A percentile compares a stretch with the other conserved stretches of the same genome.
These are phyloP conservation scores for Leuctra nigra DNA, from an alignment of 2,888 invertebrate species.

Conservation along the genomic window DNA sequence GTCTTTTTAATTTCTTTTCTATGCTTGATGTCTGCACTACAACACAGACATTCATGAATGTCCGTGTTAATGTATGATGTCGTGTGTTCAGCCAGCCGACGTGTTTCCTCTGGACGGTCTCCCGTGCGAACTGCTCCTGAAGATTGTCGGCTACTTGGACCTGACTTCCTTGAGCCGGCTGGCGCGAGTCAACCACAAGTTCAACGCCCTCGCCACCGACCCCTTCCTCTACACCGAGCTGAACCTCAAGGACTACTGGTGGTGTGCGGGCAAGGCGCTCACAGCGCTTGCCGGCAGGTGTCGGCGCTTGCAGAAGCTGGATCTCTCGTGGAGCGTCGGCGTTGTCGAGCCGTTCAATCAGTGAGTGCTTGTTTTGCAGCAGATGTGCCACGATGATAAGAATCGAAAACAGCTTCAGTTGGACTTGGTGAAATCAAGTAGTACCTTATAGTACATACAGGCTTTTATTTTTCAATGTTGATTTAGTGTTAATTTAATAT, in stretches of 20 bases:
- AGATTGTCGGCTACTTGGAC: conserved; percentile 74
- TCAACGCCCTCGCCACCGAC: conserved; percentile 65
- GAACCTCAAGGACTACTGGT: conserved; percentile 55
- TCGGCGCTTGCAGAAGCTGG: conserved; percentile 65
- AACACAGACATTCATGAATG: neutral
- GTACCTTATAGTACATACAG: too few species aligned
- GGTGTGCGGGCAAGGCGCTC: conserved; percentile 55
- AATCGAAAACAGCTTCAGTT: too few species aligned
- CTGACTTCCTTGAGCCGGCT: conserved; percentile 68
- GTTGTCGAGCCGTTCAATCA: too few species aligned
- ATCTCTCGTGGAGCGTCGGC: conserved; percentile 89
- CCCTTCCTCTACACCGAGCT: conserved; percentile 69
- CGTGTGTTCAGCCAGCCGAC: too few species aligned
- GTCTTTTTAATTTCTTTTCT: neutral
- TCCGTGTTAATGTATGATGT: neutral
- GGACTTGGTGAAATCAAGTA: too few species aligned
- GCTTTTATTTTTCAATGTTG: too few species aligned
- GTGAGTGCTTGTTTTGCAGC: too few species aligned
- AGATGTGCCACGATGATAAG: too few species aligned
- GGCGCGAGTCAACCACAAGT: conserved; percentile 67
- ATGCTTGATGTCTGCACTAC: neutral
- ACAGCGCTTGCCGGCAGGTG: conserved; percentile 52
- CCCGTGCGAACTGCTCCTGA: conserved; percentile 75
- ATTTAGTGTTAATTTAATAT: too few species aligned
- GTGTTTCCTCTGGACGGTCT: conserved; percentile 36